Percentiles rank a stretch among this genome's conserved stretches.
phyloP scores from a whole-genome alignment of 2,888 invertebrate species.

The Allacma fusca region DNA sequence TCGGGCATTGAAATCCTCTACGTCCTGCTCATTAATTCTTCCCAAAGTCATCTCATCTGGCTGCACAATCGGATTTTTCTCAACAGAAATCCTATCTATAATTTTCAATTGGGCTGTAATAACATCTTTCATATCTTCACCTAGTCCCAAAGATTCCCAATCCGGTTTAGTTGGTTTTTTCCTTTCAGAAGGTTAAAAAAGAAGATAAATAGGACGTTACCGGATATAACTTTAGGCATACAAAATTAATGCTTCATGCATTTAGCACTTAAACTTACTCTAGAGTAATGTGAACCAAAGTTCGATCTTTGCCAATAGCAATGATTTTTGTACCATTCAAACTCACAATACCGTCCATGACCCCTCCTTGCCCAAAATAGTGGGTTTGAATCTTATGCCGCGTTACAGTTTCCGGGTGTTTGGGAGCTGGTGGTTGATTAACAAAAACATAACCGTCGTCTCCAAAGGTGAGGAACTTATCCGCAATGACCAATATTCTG shows the following conservation, averaged over 20 bases:
- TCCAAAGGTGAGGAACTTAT: slow-evolving; percentile 53
- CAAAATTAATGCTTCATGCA: neutral
- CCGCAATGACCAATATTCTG: slow-evolving; percentile 48
- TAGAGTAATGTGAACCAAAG: slow-evolving; percentile 51
- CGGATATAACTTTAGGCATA: too few relatives aligned
- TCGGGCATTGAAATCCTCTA: slow-evolving; percentile 21
- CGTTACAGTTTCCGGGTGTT: slow-evolving; percentile 39
- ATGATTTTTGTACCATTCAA: slow-evolving; percentile 56
- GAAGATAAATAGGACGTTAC: too few relatives aligned
- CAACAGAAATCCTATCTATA: slow-evolving; percentile 33
- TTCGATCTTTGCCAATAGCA: slow-evolving; percentile 55
- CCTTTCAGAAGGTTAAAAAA: slow-evolving; percentile 3
- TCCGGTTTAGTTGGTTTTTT: slow-evolving; percentile 45
- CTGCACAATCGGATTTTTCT: slow-evolving; percentile 19
- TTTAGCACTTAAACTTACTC: slow-evolving; percentile 43
- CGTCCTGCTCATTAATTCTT: slow-evolving; percentile 13
- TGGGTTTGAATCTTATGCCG: slow-evolving; percentile 51
- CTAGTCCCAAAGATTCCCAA: slow-evolving; percentile 51
- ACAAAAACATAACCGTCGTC: slow-evolving; percentile 52
- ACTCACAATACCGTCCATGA: slow-evolving; percentile 56
- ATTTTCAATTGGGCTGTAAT: slow-evolving; percentile 38
- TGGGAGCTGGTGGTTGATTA: slow-evolving; percentile 50
- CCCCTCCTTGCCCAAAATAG: slow-evolving; percentile 50
- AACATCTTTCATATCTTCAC: slow-evolving; percentile 46
- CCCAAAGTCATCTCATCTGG: slow-evolving; percentile 40